Evolutionary conservation across 1,140 invertebrate genomes (phyloP).

Genomic region (Latrodectus geometricus): DNA sequence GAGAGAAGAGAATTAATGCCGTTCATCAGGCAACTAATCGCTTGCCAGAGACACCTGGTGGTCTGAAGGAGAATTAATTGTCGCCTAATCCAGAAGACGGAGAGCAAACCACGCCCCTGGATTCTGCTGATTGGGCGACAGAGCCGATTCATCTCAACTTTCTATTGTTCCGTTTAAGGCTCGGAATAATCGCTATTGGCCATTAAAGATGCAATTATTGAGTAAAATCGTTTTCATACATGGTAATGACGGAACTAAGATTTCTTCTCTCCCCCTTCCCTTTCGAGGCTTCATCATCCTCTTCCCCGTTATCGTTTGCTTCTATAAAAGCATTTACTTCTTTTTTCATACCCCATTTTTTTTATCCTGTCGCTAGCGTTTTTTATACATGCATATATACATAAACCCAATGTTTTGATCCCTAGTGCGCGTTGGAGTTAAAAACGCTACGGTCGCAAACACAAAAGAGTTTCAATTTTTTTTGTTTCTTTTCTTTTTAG

Average conservation of each 20-base stretch:
- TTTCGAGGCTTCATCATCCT: conserved; percentile 27
- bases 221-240: conserved; percentile 61
- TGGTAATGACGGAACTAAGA: conserved; percentile 53
- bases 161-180: conserved; percentile 58
- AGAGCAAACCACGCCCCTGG: conserved; percentile 39
- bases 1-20: conserved; percentile 60
- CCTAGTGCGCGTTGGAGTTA: conserved; percentile 30
- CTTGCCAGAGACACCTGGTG: conserved; percentile 60
- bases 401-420: conserved; percentile 32
- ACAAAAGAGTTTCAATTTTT: conserved; percentile 26
- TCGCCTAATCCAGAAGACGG: conserved; percentile 59
- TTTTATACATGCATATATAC: not conserved
- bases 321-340: conserved; percentile 29
- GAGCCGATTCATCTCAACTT: conserved; percentile 52
- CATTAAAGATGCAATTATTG: conserved; percentile 61
- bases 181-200: conserved; percentile 60
- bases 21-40: conserved; percentile 60
- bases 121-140: conserved; percentile 35
- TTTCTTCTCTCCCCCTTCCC: not conserved
- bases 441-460: conserved; percentile 38
- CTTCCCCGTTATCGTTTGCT: conserved; percentile 17
- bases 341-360: conserved; percentile 23
- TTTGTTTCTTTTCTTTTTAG: conserved; percentile 14
- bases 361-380: conserved; percentile 13
- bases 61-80: conserved; percentile 61